These are phyloP conservation scores for Mesitornis unicolor DNA, from an alignment of 2,113 vertebrate species.

Conservation along the genomic window DNA sequence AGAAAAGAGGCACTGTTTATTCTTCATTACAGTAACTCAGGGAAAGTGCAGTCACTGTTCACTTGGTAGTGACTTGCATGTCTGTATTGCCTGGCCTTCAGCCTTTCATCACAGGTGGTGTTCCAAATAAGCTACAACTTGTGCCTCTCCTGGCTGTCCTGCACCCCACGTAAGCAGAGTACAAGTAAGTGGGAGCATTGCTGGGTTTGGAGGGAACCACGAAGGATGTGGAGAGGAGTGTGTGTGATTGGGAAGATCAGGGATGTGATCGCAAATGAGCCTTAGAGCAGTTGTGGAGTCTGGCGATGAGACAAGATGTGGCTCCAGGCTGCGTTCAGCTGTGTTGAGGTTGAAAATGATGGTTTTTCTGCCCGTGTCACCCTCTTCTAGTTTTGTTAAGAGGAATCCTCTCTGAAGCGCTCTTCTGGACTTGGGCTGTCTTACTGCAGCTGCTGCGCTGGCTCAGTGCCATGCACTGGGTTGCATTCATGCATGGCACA, in stretches of 20 bases:
- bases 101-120: neutral
- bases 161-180: neutral
- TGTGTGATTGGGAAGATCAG: neutral
- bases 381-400: neutral
- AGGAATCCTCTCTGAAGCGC: neutral
- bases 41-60: neutral
- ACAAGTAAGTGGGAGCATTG: neutral
- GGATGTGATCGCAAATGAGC: fast-evolving
- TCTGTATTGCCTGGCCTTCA: neutral
- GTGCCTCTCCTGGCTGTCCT: neutral
- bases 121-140: fast-evolving
- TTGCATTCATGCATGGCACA: neutral
- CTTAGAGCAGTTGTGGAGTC: neutral
- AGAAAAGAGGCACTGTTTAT: neutral
- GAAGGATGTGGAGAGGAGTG: neutral
- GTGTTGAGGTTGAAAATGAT: neutral
- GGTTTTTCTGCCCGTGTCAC: neutral
- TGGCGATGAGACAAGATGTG: fast-evolving
- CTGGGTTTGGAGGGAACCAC: neutral
- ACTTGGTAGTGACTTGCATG: fast-evolving
- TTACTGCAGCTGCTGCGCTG: neutral
- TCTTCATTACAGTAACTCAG: neutral
- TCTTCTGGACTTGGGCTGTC: neutral
- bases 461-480: fast-evolving
- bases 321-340: neutral